phyloP scores from a whole-genome alignment of 2,888 invertebrate species.

The Oscheius myriophilus region DNA sequence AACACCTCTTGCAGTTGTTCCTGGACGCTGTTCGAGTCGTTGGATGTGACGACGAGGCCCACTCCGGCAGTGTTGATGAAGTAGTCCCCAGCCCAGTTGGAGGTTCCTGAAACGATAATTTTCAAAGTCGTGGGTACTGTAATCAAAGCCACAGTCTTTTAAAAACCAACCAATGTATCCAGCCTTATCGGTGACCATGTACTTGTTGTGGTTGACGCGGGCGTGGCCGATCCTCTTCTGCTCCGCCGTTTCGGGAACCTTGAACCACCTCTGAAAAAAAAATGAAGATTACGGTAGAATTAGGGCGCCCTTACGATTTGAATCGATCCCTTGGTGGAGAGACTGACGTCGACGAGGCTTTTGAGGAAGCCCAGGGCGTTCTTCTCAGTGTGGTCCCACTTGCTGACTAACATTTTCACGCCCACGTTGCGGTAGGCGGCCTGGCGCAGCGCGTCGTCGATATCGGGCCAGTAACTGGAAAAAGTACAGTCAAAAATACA shows the following conservation, averaged over 20 bases:
- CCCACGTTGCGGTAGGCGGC: slow-evolving; percentile 83
- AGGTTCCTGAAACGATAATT: slow-evolving; percentile 81
- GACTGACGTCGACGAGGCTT: slow-evolving; percentile 44
- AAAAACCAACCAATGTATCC: slow-evolving; percentile 83
- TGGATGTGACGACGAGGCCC: slow-evolving; percentile 77
- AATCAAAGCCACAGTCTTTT: too few relatives aligned
- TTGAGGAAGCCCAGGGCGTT: slow-evolving; percentile 72
- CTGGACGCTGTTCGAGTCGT: slow-evolving; percentile 27
- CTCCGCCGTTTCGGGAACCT: slow-evolving; percentile 78
- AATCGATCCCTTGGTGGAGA: slow-evolving; percentile 21
- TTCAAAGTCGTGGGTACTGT: too few relatives aligned
- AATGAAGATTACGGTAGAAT: too few relatives aligned
- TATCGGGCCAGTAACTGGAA: slow-evolving; percentile 85
- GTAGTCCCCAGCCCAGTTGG: slow-evolving; percentile 97
- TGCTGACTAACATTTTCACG: slow-evolving; percentile 83
- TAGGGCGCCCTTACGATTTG: too few relatives aligned
- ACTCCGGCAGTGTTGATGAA: slow-evolving; percentile 89
- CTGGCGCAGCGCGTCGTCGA: slow-evolving; percentile 85
- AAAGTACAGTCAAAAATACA: too few relatives aligned
- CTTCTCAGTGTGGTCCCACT: slow-evolving; percentile 82
- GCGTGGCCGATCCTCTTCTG: slow-evolving; percentile 86
- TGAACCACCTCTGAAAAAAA: slow-evolving; percentile 21
- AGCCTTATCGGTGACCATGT: slow-evolving; percentile 92
- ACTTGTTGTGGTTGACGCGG: slow-evolving; percentile 95
- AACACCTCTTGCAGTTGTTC: slow-evolving; percentile 55